Evolutionary conservation across 2,113 vertebrate genomes (phyloP), one percentile per base, ranked within the genome.

Genomic region (Austrofundulus limnaeus): DNA sequence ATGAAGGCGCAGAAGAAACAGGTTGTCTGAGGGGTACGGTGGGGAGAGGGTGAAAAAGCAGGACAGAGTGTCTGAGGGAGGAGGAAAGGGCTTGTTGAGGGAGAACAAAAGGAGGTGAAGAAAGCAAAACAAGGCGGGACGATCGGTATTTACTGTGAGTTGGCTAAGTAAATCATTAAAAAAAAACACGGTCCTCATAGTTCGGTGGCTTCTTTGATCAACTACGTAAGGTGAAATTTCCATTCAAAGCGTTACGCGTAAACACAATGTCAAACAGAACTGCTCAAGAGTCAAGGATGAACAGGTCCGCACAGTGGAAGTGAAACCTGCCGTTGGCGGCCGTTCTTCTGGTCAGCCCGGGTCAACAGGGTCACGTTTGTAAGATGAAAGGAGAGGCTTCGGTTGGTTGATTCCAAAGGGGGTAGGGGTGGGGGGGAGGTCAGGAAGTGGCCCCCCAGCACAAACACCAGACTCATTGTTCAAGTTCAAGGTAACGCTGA

Each of bases 401-500:
- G 78, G 78, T 84, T 68, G 83, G 82, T 70, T 87, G 73, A 80
- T 76, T 83, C 60, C 59, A 86, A 80, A 82, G 75, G 81, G 31
- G 84, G 70, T 67, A 85, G 70, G 71, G 73, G 84, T 66, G 81
- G 87, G 70, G 71, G 73, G 84, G 68, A 82, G 87, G 87, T 89
- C 88, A 90, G 87, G 87, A 92, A 88, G 81, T 84, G 82, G 87
- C 79, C 85, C 84, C 85, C 84, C 85, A 84, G 85, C 78, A 78
- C 85, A 88, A 83, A 88, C 86, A 88, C 87, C 85, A 85, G 83
- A 60, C 78, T 76, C 81, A 87, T 89, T 91, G 90, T 91, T 89
- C 86, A 89, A 90, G 88, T 90, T 90, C 85, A 90, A 89, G 89
- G 87, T 90, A 85, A 88, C 65, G 28, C 57, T 86, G 84, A 90